Evolutionary conservation across 2,113 vertebrate genomes (phyloP), one percentile per base, ranked within the genome.

Genomic region (Microcebus tavaratra): DNA sequence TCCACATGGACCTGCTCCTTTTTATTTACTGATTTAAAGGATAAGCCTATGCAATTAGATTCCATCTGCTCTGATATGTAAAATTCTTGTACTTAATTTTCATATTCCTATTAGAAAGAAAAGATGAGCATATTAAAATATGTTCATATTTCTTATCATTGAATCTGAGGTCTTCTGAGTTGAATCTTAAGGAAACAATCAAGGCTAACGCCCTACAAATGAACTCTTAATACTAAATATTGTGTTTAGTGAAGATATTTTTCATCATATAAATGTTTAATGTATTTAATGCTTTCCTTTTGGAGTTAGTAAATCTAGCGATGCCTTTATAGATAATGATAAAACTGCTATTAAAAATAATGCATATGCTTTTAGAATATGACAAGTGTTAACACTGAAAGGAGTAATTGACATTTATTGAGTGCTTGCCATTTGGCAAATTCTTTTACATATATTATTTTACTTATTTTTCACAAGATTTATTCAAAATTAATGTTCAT

Each of bases 401-500:
- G 63, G 88, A 97, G 72, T 91, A 94, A 93, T 91, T 97, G 83
- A 68, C 90, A 90, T 94, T 91, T 95, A 91, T 79, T 80, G 86
- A 94, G 75, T 89, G 57, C 57, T 95, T 97, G 94, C 65, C 90
- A 92, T 92, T 98, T 97, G 91, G 87, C 83, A 85, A 96, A 85
- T 91, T 80, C 20, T 67, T 90, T 85, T 92, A 72, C 70, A 86
- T 95, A 68, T 80, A 94, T 78, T 87, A 88, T 76, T 97, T 82
- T 84, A 90, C 65, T 84, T 68, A 73, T 59, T 92, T 85, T 95
- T 91, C 65, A 95, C 57, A 96, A 88, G 57, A 67, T 42, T 90
- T 68, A 63, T 96, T 95, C 39, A 87, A 91, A 94, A 59, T 91
- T 93, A 93, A 94, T 45, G 34, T 87, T 96, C 39, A 70, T 91